A percentile compares a stretch with the other conserved stretches of the same genome.
Conservation (phyloP, 2,888 invertebrate genomes). For the Hydrotaea diabolus region DNA sequence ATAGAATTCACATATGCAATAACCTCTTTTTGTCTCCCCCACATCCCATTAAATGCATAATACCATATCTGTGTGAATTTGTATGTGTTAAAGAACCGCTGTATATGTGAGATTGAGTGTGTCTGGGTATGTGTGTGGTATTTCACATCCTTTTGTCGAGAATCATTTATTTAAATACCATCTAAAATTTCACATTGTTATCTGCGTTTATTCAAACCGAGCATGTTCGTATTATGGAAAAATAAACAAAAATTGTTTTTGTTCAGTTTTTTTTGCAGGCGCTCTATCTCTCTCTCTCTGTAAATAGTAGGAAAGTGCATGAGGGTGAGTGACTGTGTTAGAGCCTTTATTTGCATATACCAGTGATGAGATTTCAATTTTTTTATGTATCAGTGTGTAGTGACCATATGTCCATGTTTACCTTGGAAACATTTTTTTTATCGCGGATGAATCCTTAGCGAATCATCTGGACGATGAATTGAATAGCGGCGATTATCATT, state of each 20-base stretch:
- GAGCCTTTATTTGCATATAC: too few relatives aligned
- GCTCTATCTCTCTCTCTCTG: not conserved
- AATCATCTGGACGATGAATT: too few relatives aligned
- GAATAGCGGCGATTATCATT: too few relatives aligned
- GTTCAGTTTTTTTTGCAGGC: not conserved
- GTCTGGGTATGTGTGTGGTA: not conserved
- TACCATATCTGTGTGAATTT: not conserved
- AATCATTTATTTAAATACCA: constrained; percentile 21
- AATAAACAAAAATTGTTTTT: not conserved
- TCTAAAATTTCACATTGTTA: constrained; percentile 15
- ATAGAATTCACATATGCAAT: not conserved
- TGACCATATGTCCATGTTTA: too few relatives aligned
- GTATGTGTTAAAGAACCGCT: too few relatives aligned
- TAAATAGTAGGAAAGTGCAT: too few relatives aligned
- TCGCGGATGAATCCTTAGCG: too few relatives aligned
- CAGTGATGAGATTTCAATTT: too few relatives aligned
- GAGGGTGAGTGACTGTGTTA: not conserved
- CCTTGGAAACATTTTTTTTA: too few relatives aligned
- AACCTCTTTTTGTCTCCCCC: not conserved
- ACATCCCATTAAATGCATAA: constrained; percentile 13
- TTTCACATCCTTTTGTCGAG: constrained; percentile 10
- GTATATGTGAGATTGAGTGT: not conserved
- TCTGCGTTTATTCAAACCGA: not conserved
- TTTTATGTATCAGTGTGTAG: too few relatives aligned
- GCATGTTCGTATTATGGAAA: not conserved